Base-by-base conservation (phyloP, 2,888 invertebrate genomes). In the Acleris literana region DNA sequence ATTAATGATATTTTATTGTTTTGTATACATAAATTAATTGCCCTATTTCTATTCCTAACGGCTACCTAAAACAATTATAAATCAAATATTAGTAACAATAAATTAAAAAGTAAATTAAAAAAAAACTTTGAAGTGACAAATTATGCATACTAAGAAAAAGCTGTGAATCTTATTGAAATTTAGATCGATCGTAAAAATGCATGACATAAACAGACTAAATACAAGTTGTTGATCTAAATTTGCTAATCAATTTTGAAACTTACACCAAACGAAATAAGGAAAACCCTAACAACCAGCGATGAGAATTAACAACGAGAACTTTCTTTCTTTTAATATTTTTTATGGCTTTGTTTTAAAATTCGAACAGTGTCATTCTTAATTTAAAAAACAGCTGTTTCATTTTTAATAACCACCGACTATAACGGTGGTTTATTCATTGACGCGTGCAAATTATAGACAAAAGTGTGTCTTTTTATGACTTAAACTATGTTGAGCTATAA, bases 361-460 rank as follows among this genome's bases (percentile, higher is more conserved):
- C 57, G 53, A 61, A 68, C 59, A 60, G 59, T 53, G 33, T 63
- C 63, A 63, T 25, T 44, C 55, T 29, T 49, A 63, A 69, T 63
- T 68, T 57, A 16, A 64, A 67, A 64, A 56, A 11, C 51, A 58
- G 58, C 61, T 60, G 9, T 20, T 5, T 33, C 20, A 49, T 62
- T 59, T 49, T 54, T 49, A 59, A 61, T 49, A 62, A 52, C 51
- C 48, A 20, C 54, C 54, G 63, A 59, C 51, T 55, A 65, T 70
- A 68, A 66, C 68, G 66, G 68, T 58, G 20, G 59, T 65, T 49
- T 60, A 54, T 69, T 60, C 52, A 56, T 65, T 60, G 44, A 56
- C 44, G 20, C 22, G 48, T 39, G 55, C 62, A 63, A 63, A 60
- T 65, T 43, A 51, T 51, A 65, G 43, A 59, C 22, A 59, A 58